Evolutionary conservation across 2,888 invertebrate species (phyloP), one percentile per base, ranked within the genome.

Genomic region (Syrista parreyssii): DNA sequence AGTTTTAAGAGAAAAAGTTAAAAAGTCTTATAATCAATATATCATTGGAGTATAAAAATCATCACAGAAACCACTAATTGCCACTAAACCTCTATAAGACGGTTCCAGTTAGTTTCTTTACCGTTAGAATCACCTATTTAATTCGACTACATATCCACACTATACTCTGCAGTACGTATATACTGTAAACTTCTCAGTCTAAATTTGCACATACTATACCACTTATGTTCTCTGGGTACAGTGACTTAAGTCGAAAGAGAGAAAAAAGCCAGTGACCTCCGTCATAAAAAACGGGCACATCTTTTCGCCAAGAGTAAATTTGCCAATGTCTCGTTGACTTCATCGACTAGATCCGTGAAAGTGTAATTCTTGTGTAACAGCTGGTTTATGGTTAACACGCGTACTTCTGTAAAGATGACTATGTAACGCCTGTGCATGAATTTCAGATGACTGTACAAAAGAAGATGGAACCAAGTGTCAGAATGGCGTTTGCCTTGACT

Each of bases 401-500:
- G 55, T 55, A 55, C 55, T 55, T 55, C 55, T 55, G 55, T 55
- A 55, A 55, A 55, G 55, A 55, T 55, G 23, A 55, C 55, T 55
- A 23, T 55, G 55, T 55, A 55, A 55, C 6, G 55, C 55, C 9
- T 55, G 55, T 23, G 1, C 55, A 23, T 55, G 55, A 71, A 71
- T 93, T 92, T 9, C 93, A 98, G 98, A 96, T 93, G 96, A 97
- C 93, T 98, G 98, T 94, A 96, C 95, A 93, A 96, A 97, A 94
- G 96, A 96, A 90, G 97, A 97, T 92, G 97, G 97, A 92, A 95
- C 96, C 89, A 94, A 94, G 91, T 98, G 98, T 94, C 95, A 96
- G 92, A 97, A 98, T 92, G 98, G 98, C 92, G 98, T 96, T 89
- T 98, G 98, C 93, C 94, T 98, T 89, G 97, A 97, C 92, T 96